phyloP scores from a whole-genome alignment of 2,113 vertebrate genomes.

The Ranitomeya imitator region DNA sequence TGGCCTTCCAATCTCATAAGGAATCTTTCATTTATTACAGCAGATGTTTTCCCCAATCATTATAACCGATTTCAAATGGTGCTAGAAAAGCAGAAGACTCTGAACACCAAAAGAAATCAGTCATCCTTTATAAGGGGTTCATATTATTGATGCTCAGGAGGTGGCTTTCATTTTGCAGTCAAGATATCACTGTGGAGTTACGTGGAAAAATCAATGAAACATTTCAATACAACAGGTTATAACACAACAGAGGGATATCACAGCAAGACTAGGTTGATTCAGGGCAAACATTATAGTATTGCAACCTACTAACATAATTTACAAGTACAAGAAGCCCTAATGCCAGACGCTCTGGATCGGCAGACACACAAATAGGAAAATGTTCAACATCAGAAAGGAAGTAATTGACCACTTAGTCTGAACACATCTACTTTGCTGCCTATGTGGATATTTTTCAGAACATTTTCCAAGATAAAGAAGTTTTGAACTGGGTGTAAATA shows the following conservation, averaged over 20 bases:
- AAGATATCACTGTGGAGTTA: not conserved
- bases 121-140: slow-evolving; percentile 89
- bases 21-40: not conserved
- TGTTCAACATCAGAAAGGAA: too few relatives aligned
- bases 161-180: not conserved
- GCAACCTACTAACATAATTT: not conserved
- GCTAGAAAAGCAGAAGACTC: slow-evolving; percentile 93
- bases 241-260: not conserved
- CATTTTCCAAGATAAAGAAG: slow-evolving; percentile 1
- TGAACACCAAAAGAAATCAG: slow-evolving; percentile 99
- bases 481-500: not conserved
- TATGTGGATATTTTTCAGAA: not conserved
- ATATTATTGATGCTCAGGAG: not conserved
- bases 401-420: too few relatives aligned
- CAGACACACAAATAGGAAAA: slow-evolving; percentile 25
- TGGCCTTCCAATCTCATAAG: not conserved
- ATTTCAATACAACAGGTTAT: not conserved
- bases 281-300: not conserved
- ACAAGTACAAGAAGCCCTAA: not conserved
- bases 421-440: not conserved
- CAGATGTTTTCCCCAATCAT: slow-evolving; percentile 83
- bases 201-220: not conserved
- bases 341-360: not conserved
- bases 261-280: not conserved
- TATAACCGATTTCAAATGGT: slow-evolving; percentile 99